A percentile compares a stretch with the other conserved stretches of the same genome.
These are phyloP conservation scores for Cephalopachus bancanus DNA, from an alignment of 2,797 vertebrate species.

Conservation along the genomic window DNA sequence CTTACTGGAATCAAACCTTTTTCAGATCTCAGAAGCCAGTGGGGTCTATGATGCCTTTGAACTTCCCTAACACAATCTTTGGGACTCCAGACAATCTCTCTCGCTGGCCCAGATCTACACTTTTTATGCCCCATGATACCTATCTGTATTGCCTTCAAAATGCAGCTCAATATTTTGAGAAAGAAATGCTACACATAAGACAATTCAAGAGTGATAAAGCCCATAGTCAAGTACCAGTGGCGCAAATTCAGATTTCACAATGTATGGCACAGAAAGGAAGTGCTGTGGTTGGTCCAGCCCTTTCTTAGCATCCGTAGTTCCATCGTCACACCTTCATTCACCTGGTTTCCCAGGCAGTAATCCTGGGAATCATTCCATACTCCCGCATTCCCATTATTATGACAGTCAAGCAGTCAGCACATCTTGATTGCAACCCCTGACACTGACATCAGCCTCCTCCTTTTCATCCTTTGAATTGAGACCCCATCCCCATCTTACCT, in stretches of 20 bases:
- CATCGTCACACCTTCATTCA: not conserved
- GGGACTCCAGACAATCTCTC: not conserved
- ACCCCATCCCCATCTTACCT: not conserved
- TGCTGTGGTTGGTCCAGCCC: not conserved
- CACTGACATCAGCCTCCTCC: not conserved
- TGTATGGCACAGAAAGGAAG: not conserved
- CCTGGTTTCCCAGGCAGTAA: not conserved
- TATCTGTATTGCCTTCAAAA: not conserved
- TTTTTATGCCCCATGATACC: not conserved
- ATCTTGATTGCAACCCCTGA: not conserved
- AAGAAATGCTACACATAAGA: constrained; percentile 5
- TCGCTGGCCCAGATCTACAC: not conserved
- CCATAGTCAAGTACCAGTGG: not conserved
- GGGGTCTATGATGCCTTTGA: not conserved
- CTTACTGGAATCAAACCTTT: not conserved
- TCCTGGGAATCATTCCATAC: not conserved
- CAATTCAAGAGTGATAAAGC: not conserved
- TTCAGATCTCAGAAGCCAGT: constrained; percentile 6
- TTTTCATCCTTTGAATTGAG: not conserved
- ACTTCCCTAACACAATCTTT: not conserved
- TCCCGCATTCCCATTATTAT: not conserved
- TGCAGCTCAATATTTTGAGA: not conserved
- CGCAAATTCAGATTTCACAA: not conserved
- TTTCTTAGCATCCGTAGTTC: not conserved
- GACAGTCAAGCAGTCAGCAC: not conserved